These are phyloP conservation scores for Phrynocephalus forsythii DNA, from an alignment of 2,797 vertebrate genomes.

Conservation along the genomic window DNA sequence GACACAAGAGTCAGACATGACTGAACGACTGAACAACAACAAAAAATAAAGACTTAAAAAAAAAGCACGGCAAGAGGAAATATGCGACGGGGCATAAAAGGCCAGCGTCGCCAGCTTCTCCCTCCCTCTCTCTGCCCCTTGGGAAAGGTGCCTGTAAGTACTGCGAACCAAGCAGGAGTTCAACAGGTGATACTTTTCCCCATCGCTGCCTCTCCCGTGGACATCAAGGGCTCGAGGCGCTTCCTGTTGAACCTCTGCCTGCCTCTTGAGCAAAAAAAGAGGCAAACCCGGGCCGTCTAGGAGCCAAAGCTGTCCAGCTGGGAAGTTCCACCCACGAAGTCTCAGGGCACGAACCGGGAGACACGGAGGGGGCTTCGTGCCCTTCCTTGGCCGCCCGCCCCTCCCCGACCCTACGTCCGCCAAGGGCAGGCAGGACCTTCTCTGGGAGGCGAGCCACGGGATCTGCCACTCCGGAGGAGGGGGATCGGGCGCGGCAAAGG, in stretches of 20 bases:
- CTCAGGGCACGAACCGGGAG: not conserved
- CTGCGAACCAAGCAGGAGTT: not conserved
- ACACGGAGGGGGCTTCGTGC: not conserved
- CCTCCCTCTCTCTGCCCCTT: not conserved
- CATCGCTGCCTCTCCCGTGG: not conserved
- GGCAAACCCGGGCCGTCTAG: too few relatives aligned
- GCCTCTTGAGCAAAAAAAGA: not conserved
- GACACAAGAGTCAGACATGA: too few relatives aligned
- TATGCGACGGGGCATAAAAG: too few relatives aligned
- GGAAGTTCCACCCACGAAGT: not conserved
- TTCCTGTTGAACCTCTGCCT: not conserved
- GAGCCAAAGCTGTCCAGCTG: too few relatives aligned
- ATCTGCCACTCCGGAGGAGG: too few relatives aligned
- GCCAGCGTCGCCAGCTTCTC: too few relatives aligned
- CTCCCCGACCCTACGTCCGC: too few relatives aligned
- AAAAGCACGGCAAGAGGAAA: not conserved
- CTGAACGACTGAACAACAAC: too few relatives aligned
- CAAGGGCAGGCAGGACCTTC: not conserved
- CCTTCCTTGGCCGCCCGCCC: not conserved
- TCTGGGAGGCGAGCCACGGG: not conserved
- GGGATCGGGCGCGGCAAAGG: too few relatives aligned
- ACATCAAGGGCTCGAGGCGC: not conserved
- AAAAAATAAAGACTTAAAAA: not conserved
- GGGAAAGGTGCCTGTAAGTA: not conserved
- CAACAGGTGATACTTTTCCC: constrained; percentile 1